Conservation (phyloP, 2,888 invertebrate species). For the Zygogramma bicolorata region DNA sequence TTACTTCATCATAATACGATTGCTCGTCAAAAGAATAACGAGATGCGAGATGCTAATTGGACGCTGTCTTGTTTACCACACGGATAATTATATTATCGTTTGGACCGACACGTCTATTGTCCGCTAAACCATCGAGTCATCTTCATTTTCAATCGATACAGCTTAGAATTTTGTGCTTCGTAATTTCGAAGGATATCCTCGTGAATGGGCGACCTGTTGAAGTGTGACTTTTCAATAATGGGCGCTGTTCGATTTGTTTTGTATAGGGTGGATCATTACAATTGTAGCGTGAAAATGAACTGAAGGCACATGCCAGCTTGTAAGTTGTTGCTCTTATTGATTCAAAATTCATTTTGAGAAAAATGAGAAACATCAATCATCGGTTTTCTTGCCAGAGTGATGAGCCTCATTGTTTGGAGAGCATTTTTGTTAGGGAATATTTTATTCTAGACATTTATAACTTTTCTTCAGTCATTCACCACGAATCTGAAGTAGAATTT, state of each 20-base stretch:
- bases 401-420: too few relatives aligned
- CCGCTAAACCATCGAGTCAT: neutral
- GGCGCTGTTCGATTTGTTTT: neutral
- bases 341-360: too few relatives aligned
- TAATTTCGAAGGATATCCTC: conserved; percentile 5
- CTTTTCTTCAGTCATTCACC: too few relatives aligned
- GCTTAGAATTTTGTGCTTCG: conserved; percentile 15
- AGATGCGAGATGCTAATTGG: conserved; percentile 62
- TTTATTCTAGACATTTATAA: too few relatives aligned
- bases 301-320: too few relatives aligned
- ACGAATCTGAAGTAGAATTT: too few relatives aligned
- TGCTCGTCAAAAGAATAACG: conserved; percentile 58
- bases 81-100: conserved; percentile 53
- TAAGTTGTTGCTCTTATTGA: too few relatives aligned
- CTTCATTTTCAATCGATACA: conserved; percentile 11
- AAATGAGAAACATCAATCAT: too few relatives aligned
- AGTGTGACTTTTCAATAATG: neutral
- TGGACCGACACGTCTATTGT: neutral
- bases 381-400: too few relatives aligned
- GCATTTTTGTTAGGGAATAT: too few relatives aligned
- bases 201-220: conserved; percentile 14
- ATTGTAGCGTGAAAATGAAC: too few relatives aligned
- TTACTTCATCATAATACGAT: conserved; percentile 58
- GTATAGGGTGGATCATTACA: neutral
- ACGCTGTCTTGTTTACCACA: conserved; percentile 57